Percentiles rank a stretch among this genome's conserved stretches.
Conservation (phyloP, 1,140 invertebrate species). For the Saxidomus purpurata region DNA sequence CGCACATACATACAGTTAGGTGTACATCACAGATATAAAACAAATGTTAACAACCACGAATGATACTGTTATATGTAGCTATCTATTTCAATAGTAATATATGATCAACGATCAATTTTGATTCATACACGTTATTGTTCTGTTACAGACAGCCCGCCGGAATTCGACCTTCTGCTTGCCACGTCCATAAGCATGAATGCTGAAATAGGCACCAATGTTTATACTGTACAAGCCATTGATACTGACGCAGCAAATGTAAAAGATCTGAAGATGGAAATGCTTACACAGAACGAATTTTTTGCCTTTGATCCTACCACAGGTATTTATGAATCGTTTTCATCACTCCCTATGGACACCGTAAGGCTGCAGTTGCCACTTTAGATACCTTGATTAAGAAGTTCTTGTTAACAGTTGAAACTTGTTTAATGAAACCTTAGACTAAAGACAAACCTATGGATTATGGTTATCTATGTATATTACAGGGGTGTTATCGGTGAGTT, state of each 20-base stretch:
- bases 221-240: constrained; percentile 10
- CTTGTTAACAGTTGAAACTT: too few species aligned
- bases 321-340: too few species aligned
- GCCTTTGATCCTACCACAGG: constrained; percentile 41
- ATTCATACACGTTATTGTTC: too few species aligned
- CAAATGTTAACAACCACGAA: too few species aligned
- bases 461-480: too few species aligned
- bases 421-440: too few species aligned
- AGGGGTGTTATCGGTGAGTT: not conserved
- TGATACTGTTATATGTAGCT: too few species aligned
- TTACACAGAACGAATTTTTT: constrained; percentile 23
- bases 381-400: not conserved
- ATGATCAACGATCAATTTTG: too few species aligned
- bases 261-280: constrained; percentile 25
- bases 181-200: constrained; percentile 39
- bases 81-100: too few species aligned
- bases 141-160: constrained; percentile 28
- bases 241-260: constrained; percentile 11
- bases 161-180: constrained; percentile 20
- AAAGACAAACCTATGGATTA: too few species aligned
- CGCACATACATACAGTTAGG: too few species aligned
- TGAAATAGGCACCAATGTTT: constrained; percentile 15
- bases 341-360: not conserved
- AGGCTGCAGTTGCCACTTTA: not conserved
- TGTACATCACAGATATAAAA: too few species aligned